These are phyloP conservation scores for Varanus salvator DNA, from an alignment of 2,113 vertebrate genomes.

Conservation along the genomic window DNA sequence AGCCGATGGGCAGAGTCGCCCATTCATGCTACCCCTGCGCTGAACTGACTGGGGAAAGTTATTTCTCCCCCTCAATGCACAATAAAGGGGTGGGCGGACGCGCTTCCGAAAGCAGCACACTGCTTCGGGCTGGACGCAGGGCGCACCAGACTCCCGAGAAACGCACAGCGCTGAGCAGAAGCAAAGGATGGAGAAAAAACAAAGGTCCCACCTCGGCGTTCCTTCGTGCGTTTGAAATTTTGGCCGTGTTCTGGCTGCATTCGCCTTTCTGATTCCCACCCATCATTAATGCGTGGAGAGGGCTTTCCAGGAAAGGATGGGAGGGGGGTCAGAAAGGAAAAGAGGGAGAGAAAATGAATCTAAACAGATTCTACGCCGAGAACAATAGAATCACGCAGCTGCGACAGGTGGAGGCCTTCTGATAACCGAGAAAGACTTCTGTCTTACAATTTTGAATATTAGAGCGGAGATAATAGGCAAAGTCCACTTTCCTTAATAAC, in stretches of 20 bases:
- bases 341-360: slow-evolving; percentile 48
- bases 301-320: slow-evolving; percentile 39
- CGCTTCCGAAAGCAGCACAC: slow-evolving; percentile 37
- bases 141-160: slow-evolving; percentile 56
- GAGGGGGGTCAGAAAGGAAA: not conserved
- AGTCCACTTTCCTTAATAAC: slow-evolving; percentile 37
- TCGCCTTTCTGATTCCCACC: not conserved
- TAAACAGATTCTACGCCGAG: slow-evolving; percentile 44
- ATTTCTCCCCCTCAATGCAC: no score
- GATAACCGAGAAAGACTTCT: slow-evolving; percentile 65
- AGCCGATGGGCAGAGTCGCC: not conserved
- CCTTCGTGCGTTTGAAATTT: not conserved
- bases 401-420: slow-evolving; percentile 55
- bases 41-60: not conserved
- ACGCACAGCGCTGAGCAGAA: slow-evolving; percentile 59
- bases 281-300: slow-evolving; percentile 8
- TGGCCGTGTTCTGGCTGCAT: not conserved
- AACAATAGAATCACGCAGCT: slow-evolving; percentile 56
- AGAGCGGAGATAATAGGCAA: slow-evolving; percentile 41
- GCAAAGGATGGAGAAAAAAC: slow-evolving; percentile 44
- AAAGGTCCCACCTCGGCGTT: slow-evolving; percentile 32
- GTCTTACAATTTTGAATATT: slow-evolving; percentile 66
- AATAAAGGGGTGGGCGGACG: not conserved
- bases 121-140: slow-evolving; percentile 66
- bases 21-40: not conserved